phyloP scores from a whole-genome alignment of 2,888 invertebrate genomes.

The Eupithecia vulgata region DNA sequence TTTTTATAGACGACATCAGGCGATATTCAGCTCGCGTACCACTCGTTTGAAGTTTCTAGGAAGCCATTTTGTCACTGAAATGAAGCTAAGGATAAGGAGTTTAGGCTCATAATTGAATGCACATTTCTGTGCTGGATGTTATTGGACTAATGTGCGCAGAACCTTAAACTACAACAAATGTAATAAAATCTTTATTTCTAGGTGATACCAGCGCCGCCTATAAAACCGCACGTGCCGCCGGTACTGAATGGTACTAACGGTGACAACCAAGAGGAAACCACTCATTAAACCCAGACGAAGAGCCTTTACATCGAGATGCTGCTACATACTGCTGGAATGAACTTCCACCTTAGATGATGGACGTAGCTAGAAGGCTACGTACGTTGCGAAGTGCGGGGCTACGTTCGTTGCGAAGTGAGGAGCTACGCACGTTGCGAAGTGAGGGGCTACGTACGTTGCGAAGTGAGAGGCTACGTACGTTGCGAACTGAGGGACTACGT shows the following conservation, averaged over 20 bases:
- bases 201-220: constrained; percentile 80
- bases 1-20: no score
- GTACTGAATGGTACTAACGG: constrained; percentile 75
- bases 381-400: neutral
- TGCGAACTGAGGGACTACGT: neutral
- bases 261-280: constrained; percentile 57
- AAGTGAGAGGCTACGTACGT: neutral
- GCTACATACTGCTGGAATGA: neutral
- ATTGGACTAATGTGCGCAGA: no score
- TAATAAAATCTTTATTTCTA: constrained; percentile 48
- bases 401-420: no score
- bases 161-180: neutral
- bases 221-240: constrained; percentile 65
- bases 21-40: no score
- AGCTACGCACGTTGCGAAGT: no score
- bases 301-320: neutral
- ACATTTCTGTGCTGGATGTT: no score
- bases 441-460: neutral
- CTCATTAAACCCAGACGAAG: constrained; percentile 49
- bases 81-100: no score
- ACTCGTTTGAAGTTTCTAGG: no score
- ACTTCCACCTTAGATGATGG: neutral
- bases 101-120: no score
- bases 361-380: neutral
- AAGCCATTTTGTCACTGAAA: no score